Conservation (phyloP, 2,113 vertebrate species). For the Hypomesus transpacificus region DNA sequence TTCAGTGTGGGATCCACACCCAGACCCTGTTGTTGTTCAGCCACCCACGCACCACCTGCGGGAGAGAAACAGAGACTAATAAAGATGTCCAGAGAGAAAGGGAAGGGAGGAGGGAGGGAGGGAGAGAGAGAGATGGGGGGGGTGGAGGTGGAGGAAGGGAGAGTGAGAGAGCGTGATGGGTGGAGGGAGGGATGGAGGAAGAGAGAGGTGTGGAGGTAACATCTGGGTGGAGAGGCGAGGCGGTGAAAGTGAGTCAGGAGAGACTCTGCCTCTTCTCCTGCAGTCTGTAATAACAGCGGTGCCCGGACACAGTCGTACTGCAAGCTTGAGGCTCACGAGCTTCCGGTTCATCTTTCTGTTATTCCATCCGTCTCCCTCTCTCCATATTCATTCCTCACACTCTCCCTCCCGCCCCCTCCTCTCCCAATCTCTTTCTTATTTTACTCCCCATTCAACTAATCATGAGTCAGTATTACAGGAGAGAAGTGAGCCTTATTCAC, state of each 20-base stretch:
- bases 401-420: background rate
- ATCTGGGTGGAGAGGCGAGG: background rate
- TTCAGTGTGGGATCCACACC: background rate
- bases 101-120: background rate
- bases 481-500: background rate
- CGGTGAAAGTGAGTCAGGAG: constrained; percentile 7
- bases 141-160: constrained; percentile 5
- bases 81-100: constrained; percentile 25
- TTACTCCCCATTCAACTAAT: background rate
- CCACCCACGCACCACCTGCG: constrained; percentile 14
- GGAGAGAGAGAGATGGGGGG: background rate
- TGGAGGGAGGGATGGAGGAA: constrained; percentile 2
- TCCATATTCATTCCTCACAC: background rate
- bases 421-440: background rate
- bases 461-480: background rate
- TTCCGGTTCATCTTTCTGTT: background rate
- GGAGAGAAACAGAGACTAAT: constrained; percentile 22
- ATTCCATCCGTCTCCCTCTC: background rate
- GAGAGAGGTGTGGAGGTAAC: constrained; percentile 9
- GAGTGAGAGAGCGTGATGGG: background rate
- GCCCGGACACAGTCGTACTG: constrained; percentile 21
- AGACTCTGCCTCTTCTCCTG: constrained; percentile 31
- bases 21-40: constrained; percentile 15
- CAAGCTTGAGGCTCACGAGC: constrained; percentile 1
- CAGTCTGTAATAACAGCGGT: constrained; percentile 36